Percentiles rank a stretch among this genome's conserved stretches.
Evolutionary conservation across 2,113 vertebrate genomes (phyloP).

Genomic region (Seriola aureovittata): DNA sequence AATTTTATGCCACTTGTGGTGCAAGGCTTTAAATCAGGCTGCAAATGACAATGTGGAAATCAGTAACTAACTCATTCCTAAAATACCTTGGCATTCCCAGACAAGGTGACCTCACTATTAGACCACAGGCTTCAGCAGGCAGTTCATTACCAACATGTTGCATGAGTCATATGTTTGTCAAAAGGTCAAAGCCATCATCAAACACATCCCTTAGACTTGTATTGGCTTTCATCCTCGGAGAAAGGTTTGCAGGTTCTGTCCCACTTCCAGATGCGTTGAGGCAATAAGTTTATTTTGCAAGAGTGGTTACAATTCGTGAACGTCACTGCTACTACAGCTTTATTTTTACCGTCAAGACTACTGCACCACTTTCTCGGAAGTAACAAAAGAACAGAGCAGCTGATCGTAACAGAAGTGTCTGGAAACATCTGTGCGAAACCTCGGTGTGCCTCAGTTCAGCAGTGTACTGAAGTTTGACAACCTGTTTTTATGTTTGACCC

Average conservation of each 20-base stretch:
- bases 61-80: background rate
- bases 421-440: constrained; percentile 19
- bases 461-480: background rate
- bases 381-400: background rate
- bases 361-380: constrained; percentile 17
- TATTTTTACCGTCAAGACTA: background rate
- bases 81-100: background rate
- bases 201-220: constrained; percentile 17
- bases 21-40: background rate
- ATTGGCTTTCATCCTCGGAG: constrained; percentile 12
- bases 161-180: constrained; percentile 36
- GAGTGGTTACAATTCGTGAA: constrained; percentile 26
- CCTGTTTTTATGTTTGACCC: background rate
- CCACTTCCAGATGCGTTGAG: constrained; percentile 32
- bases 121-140: background rate
- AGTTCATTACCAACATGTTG: background rate
- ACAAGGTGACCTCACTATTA: background rate
- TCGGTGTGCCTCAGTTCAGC: background rate
- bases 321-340: background rate
- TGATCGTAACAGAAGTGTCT: constrained; percentile 4
- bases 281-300: constrained; percentile 42
- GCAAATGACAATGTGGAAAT: background rate
- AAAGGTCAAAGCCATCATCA: constrained; percentile 9
- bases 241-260: constrained; percentile 30
- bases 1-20: background rate